Evolutionary conservation across 2,888 invertebrate genomes (phyloP).

Genomic region (Hololepta plana): DNA sequence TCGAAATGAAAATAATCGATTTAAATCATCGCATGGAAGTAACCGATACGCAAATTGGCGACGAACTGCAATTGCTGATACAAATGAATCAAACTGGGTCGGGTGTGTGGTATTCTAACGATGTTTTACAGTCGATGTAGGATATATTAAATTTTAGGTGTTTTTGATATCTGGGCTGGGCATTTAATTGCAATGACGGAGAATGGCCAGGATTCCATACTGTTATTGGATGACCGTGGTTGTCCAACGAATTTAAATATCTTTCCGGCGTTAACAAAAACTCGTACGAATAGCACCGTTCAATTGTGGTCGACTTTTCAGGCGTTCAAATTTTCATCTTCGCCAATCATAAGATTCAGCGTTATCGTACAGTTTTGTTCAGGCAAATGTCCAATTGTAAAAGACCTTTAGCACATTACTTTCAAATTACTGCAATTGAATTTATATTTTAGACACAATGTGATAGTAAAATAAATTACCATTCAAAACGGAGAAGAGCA

Average conservation of each 20-base stretch:
- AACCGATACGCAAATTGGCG: slow-evolving; percentile 47
- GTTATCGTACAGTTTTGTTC: slow-evolving; percentile 68
- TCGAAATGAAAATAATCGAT: slow-evolving; percentile 40
- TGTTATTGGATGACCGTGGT: slow-evolving; percentile 57
- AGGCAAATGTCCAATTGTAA: slow-evolving; percentile 44
- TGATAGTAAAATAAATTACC: too few relatives aligned
- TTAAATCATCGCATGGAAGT: slow-evolving; percentile 35
- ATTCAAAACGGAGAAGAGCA: not conserved
- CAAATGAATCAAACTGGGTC: too few relatives aligned
- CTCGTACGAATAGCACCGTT: slow-evolving; percentile 18
- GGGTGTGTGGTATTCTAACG: too few relatives aligned
- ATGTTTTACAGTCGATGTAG: not conserved
- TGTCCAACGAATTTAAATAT: slow-evolving; percentile 55
- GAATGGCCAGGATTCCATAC: slow-evolving; percentile 51
- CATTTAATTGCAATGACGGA: slow-evolving; percentile 66
- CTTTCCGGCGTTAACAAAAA: slow-evolving; percentile 30
- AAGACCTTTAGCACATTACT: too few relatives aligned
- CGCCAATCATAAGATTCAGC: slow-evolving; percentile 66
- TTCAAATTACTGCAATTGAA: too few relatives aligned
- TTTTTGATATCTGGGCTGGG: slow-evolving; percentile 51
- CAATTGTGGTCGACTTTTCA: slow-evolving; percentile 47
- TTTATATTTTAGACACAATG: too few relatives aligned
- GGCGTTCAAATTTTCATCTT: slow-evolving; percentile 74
- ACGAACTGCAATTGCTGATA: slow-evolving; percentile 44
- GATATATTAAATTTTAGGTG: too few relatives aligned